Base-by-base conservation (phyloP, 2,888 invertebrate species). In the Lithosia quadra region DNA sequence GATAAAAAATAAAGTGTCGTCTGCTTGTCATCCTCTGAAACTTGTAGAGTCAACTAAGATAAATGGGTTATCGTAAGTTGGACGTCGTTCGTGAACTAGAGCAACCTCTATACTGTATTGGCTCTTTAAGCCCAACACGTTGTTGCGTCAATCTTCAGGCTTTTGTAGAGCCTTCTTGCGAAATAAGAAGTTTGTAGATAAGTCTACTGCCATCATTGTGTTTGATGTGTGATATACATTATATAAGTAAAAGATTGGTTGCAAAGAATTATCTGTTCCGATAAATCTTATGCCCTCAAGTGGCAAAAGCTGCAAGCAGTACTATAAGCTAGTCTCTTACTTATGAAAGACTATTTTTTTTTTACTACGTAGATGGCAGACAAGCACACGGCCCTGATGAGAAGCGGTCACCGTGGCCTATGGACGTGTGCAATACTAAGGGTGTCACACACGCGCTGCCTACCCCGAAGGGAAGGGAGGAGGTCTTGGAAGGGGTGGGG, bases 1-100 rank as follows among this genome's bases (percentile, higher is more conserved):
- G 74, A 74, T 69, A 70, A 71, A 70, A 68, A 71, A 67, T 67
- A 70, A 61, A 66, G 24, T 76, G 74, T 70, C 63, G 63, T 59
- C 57, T 68, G 63, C 76, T 64, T 80, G 76, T 76, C 73, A 78
- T 65, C 65, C 66, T 55, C 62, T 43, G 68, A 74, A 76, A 79
- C 68, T 78, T 76, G 63, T 65, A 72, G 65, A 80, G 70, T 71
- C 71, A 78, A 74, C 73, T 60, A 73, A 72, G 81, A 79, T 78
- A 63, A 70, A 79, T 79, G 71, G 71, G 76, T 71, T 71, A 76
- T 76, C 69, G 67, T 55, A 55, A 73, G 71, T 76, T 68, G 49
- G 36, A 22, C 63, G 39, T 34, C 60, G 67, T 71, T 71, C 61
- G 70, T 61, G 60, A 63, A 67, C 59, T 63, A 33, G 36, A 63